Evolutionary conservation across 2,888 invertebrate genomes (phyloP).

Genomic region (Serrognathus titanus): DNA sequence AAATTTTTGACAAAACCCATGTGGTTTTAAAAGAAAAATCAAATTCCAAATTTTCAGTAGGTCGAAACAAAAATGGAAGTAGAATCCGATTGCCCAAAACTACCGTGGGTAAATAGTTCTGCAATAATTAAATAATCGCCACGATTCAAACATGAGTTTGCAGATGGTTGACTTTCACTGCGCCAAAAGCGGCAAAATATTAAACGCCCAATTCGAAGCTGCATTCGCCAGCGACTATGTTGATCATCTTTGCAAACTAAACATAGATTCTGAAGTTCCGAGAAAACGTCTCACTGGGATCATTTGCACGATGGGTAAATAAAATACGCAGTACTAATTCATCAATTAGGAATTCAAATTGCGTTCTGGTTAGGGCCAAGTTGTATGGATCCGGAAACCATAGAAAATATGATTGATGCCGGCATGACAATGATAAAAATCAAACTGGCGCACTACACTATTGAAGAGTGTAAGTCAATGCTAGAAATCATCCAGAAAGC

Average conservation of each 20-base stretch:
- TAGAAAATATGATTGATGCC: slow-evolving; percentile 52
- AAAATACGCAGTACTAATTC: not conserved
- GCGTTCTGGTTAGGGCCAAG: slow-evolving; percentile 22
- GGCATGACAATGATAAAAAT: slow-evolving; percentile 56
- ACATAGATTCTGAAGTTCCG: slow-evolving; percentile 47
- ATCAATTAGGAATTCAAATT: not conserved
- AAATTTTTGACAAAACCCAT: not conserved
- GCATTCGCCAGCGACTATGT: slow-evolving; percentile 51
- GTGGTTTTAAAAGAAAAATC: not conserved
- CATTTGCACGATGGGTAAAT: slow-evolving; percentile 54
- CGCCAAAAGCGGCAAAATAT: slow-evolving; percentile 40
- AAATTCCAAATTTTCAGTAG: not conserved
- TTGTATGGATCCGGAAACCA: slow-evolving; percentile 32
- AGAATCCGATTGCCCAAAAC: slow-evolving; percentile 34
- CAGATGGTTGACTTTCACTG: slow-evolving; percentile 46
- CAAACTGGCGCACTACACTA: slow-evolving; percentile 48
- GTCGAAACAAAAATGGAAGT: slow-evolving; percentile 1
- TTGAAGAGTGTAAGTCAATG: slow-evolving; percentile 49
- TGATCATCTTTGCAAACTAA: slow-evolving; percentile 53
- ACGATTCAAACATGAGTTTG: slow-evolving; percentile 5
- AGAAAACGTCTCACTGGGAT: slow-evolving; percentile 56
- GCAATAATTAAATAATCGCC: not conserved
- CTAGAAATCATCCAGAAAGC: slow-evolving; percentile 51
- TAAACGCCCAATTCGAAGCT: slow-evolving; percentile 52
- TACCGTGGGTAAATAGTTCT: slow-evolving; percentile 38